Conservation (phyloP, 2,797 vertebrate genomes). For the Bovichtus diacanthus region DNA sequence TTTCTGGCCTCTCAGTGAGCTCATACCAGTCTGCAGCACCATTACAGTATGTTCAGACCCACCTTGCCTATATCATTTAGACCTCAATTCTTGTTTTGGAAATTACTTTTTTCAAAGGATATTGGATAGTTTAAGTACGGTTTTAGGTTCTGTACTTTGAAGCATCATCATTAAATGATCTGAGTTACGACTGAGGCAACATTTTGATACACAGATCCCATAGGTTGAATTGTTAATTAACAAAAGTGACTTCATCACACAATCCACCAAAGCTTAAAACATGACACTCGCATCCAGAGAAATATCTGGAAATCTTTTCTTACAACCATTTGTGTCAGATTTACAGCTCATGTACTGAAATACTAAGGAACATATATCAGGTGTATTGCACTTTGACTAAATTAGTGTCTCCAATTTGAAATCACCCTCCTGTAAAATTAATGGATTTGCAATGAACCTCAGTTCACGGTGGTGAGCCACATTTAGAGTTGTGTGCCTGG, state of each 20-base stretch:
- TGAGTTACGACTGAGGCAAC: neutral
- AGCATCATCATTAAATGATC: neutral
- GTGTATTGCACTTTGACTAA: conserved; percentile 2
- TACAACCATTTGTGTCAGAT: neutral
- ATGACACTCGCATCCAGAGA: neutral
- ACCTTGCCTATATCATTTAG: conserved; percentile 7
- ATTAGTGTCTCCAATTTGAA: conserved; percentile 20
- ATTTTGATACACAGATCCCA: neutral
- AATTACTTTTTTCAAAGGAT: conserved; percentile 1
- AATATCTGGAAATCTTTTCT: conserved; percentile 1
- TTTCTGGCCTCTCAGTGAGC: conserved; percentile 50
- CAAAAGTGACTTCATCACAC: neutral
- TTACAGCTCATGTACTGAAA: neutral
- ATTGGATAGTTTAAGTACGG: neutral
- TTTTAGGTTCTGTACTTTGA: neutral
- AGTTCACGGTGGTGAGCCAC: conserved; percentile 4
- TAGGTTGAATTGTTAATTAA: neutral
- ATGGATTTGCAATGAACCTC: conserved; percentile 14
- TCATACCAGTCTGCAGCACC: conserved; percentile 30
- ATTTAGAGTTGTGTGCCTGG: conserved; percentile 22
- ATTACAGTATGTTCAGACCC: conserved; percentile 33
- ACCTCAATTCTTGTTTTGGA: neutral
- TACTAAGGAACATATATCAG: neutral
- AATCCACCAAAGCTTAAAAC: neutral
- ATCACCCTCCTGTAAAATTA: conserved; percentile 30